Evolutionary conservation across 2,113 vertebrate species (phyloP).

Genomic region (Anhinga anhinga): DNA sequence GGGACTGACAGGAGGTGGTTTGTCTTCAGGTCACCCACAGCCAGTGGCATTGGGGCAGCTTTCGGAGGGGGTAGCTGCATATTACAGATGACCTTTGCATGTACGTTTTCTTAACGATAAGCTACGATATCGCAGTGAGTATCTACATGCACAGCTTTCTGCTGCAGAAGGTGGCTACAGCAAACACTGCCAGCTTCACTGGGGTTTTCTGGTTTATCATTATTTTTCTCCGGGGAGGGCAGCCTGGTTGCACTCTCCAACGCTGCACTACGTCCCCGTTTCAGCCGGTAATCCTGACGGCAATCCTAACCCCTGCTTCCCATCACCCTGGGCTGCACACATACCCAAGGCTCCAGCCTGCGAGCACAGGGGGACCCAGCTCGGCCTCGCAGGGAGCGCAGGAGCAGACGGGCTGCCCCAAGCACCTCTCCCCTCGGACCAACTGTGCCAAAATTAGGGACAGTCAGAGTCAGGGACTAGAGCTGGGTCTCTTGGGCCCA

Average conservation of each 20-base stretch:
- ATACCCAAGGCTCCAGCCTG: background rate
- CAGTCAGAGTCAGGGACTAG: background rate
- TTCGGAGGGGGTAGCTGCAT: background rate
- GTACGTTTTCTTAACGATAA: background rate
- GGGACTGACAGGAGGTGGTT: background rate
- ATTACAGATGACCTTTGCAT: too few species aligned
- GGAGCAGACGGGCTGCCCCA: background rate
- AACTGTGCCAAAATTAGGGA: background rate
- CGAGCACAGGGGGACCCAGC: background rate
- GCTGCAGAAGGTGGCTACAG: background rate
- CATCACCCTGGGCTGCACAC: background rate
- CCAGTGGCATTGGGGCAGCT: background rate
- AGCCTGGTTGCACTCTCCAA: background rate
- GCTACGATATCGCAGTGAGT: rapidly evolving
- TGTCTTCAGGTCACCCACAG: background rate
- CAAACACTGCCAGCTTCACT: background rate
- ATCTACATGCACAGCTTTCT: background rate
- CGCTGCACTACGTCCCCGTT: background rate
- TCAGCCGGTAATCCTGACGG: background rate
- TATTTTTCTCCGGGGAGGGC: background rate
- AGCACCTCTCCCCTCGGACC: background rate
- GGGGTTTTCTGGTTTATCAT: background rate
- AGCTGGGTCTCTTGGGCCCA: background rate
- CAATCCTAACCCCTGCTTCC: background rate
- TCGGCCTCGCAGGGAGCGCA: background rate